phyloP scores from a whole-genome alignment of 2,888 invertebrate species.

The Rhingia rostrata region DNA sequence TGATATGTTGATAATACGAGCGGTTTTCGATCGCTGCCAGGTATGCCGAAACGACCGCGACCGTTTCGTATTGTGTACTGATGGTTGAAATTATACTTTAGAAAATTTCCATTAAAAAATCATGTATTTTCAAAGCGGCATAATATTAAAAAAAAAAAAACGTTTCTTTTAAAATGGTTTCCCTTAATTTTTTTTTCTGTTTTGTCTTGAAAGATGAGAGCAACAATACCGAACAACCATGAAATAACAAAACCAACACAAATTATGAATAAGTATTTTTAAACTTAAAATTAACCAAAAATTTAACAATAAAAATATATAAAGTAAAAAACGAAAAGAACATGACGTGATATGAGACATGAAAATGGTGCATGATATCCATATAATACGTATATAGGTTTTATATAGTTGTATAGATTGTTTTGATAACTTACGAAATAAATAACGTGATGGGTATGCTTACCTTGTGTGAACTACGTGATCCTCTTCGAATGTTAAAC shows the following conservation, averaged over 20 bases:
- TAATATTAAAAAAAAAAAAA: neutral
- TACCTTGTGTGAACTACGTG: conserved; percentile 92
- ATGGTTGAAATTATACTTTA: conserved; percentile 75
- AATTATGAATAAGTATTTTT: neutral
- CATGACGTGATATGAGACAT: conserved; percentile 68
- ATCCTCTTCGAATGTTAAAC: conserved; percentile 95
- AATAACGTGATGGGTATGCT: conserved; percentile 71
- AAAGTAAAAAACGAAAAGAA: conserved; percentile 37
- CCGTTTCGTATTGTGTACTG: conserved; percentile 94
- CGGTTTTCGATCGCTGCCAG: conserved; percentile 95
- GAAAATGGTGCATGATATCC: conserved; percentile 73
- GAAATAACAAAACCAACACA: conserved; percentile 44
- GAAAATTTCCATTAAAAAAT: conserved; percentile 47
- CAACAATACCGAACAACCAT: conserved; percentile 63
- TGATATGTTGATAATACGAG: conserved; percentile 96
- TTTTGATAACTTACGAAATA: conserved; percentile 53
- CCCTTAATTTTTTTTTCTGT: no score
- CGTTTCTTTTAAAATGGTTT: conserved; percentile 1
- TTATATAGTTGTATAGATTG: conserved; percentile 15
- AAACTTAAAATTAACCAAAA: conserved; percentile 39
- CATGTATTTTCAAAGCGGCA: conserved; percentile 2
- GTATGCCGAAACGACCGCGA: conserved; percentile 89
- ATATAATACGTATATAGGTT: conserved; percentile 44
- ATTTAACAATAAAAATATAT: conserved; percentile 57
- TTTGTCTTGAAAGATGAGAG: conserved; percentile 67